Evolutionary conservation across 2,888 invertebrate species (phyloP).

Genomic region (Meta bourneti): DNA sequence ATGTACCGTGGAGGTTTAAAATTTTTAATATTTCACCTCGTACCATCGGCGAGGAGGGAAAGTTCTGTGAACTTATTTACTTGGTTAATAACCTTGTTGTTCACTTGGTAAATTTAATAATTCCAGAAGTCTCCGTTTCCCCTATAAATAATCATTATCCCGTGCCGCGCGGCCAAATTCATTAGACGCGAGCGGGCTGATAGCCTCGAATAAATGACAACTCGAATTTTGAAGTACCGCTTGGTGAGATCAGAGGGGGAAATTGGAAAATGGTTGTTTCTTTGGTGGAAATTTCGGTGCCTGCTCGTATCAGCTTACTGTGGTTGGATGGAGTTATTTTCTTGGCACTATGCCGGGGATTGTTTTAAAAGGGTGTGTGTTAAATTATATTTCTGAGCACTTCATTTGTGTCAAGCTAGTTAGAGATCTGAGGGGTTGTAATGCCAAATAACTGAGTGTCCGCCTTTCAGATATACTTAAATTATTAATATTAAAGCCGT

Average conservation of each 20-base stretch:
- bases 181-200: conserved; percentile 13
- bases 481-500: too few relatives aligned
- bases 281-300: neutral
- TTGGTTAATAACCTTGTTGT: conserved; percentile 58
- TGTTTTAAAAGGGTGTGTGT: too few relatives aligned
- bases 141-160: conserved; percentile 40
- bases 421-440: too few relatives aligned
- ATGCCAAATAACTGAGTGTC: too few relatives aligned
- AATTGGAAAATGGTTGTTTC: conserved; percentile 7
- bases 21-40: conserved; percentile 38
- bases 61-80: conserved; percentile 38
- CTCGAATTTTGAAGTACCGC: neutral
- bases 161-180: neutral
- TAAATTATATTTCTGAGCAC: too few relatives aligned
- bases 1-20: conserved; percentile 20
- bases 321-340: too few relatives aligned
- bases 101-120: conserved; percentile 38
- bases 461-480: too few relatives aligned
- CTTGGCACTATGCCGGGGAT: too few relatives aligned
- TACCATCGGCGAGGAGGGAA: neutral
- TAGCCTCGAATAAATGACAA: conserved; percentile 41
- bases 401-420: too few relatives aligned
- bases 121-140: neutral
- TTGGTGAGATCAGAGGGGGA: conserved; percentile 20
- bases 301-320: too few relatives aligned